These are phyloP conservation scores for Eumeta japonica DNA, from an alignment of 1,140 invertebrate genomes.

Conservation along the genomic window DNA sequence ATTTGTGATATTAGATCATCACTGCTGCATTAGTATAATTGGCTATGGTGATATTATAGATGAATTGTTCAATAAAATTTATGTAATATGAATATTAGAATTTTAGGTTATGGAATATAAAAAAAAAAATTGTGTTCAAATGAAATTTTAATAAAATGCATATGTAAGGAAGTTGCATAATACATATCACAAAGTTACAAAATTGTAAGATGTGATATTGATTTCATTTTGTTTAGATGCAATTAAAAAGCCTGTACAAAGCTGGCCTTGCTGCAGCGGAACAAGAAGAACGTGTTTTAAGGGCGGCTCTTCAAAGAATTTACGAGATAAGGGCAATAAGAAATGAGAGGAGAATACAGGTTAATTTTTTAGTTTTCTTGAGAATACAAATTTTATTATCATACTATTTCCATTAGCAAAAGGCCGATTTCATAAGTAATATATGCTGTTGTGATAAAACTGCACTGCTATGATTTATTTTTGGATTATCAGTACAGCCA, in stretches of 20 bases:
- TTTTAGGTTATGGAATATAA: no score
- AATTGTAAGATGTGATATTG: slow-evolving; percentile 6
- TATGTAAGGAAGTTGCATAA: no score
- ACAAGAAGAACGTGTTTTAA: slow-evolving; percentile 80
- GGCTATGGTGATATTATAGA: no score
- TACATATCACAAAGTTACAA: not conserved
- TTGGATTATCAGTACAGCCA: no score
- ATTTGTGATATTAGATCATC: no score
- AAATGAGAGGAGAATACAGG: slow-evolving; percentile 84
- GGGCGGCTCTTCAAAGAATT: slow-evolving; percentile 82
- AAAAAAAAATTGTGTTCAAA: no score
- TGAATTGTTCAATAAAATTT: no score
- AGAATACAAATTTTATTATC: not conserved
- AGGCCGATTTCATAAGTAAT: not conserved
- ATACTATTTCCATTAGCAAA: not conserved
- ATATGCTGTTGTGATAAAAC: not conserved
- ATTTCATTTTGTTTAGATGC: slow-evolving; percentile 24
- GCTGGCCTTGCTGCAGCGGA: slow-evolving; percentile 77
- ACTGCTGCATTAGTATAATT: no score
- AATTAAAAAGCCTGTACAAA: slow-evolving; percentile 80
- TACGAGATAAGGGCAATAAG: slow-evolving; percentile 87
- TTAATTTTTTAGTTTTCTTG: slow-evolving; percentile 19
- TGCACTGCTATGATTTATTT: no score
- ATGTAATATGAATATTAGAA: no score
- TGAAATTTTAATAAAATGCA: no score